These are phyloP conservation scores for Melangyna quadrimaculata DNA, from an alignment of 2,888 invertebrate genomes.

Conservation along the genomic window DNA sequence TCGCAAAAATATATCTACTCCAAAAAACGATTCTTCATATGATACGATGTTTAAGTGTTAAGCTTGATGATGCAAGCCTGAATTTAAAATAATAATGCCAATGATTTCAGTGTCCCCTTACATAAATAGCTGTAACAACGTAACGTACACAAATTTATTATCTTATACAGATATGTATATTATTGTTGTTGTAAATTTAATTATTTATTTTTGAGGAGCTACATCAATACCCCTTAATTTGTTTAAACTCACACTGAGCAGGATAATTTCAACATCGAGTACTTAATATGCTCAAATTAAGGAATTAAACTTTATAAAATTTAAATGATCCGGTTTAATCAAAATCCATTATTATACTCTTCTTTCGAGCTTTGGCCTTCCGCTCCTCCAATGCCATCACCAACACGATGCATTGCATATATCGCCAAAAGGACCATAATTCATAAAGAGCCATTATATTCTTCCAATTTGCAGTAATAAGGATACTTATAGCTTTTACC, in stretches of 20 bases:
- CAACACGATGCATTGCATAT: not conserved
- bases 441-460: slow-evolving; percentile 48
- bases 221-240: not conserved
- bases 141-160: too few relatives aligned
- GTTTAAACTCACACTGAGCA: not conserved
- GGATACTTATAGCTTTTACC: slow-evolving; percentile 60
- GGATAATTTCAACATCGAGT: not conserved
- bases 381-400: not conserved
- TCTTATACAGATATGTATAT: too few relatives aligned
- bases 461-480: slow-evolving; percentile 70
- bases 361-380: not conserved
- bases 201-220: not conserved
- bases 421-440: slow-evolving; percentile 25
- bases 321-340: slow-evolving; percentile 44
- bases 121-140: too few relatives aligned
- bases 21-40: too few relatives aligned
- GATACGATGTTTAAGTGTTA: too few relatives aligned
- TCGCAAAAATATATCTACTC: too few relatives aligned
- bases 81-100: too few relatives aligned
- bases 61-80: too few relatives aligned
- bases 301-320: slow-evolving; percentile 52
- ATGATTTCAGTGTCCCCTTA: too few relatives aligned
- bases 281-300: slow-evolving; percentile 27
- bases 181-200: too few relatives aligned
- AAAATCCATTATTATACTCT: slow-evolving; percentile 10